Conservation (phyloP, 2,113 vertebrate species). For the Phyllopteryx taeniolatus region DNA sequence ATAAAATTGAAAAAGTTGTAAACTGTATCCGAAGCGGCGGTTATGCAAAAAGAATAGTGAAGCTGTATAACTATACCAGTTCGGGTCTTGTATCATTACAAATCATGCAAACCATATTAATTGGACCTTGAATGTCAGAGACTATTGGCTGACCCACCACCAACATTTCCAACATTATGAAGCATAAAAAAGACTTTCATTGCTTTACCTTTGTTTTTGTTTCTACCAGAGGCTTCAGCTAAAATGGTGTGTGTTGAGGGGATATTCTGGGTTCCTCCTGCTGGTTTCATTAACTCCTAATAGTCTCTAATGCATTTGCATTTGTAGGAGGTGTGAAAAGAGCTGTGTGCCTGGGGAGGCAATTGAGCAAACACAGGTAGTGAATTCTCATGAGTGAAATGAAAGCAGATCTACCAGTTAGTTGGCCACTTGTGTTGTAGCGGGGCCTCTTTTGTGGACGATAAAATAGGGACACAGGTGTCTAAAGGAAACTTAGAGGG, state of each 20-base stretch:
- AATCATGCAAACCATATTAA: neutral
- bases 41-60: constrained; percentile 12
- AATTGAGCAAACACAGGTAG: constrained; percentile 20
- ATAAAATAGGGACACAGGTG: neutral
- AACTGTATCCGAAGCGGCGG: constrained; percentile 1
- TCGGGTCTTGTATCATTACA: neutral
- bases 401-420: constrained; percentile 22
- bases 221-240: constrained; percentile 2
- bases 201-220: constrained; percentile 3
- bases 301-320: constrained; percentile 39
- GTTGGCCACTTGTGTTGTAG: neutral
- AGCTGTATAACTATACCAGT: neutral
- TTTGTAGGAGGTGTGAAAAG: constrained; percentile 27
- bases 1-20: constrained; percentile 20
- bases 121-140: neutral
- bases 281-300: constrained; percentile 55
- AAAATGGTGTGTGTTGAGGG: constrained; percentile 35
- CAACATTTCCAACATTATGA: neutral
- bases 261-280: constrained; percentile 27
- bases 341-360: constrained; percentile 5
- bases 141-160: neutral
- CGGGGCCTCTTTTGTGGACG: neutral
- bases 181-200: neutral
- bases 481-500: neutral
- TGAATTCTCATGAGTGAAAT: constrained; percentile 15